These are phyloP conservation scores for Zeus faber DNA, from an alignment of 2,113 vertebrate genomes.

Conservation along the genomic window DNA sequence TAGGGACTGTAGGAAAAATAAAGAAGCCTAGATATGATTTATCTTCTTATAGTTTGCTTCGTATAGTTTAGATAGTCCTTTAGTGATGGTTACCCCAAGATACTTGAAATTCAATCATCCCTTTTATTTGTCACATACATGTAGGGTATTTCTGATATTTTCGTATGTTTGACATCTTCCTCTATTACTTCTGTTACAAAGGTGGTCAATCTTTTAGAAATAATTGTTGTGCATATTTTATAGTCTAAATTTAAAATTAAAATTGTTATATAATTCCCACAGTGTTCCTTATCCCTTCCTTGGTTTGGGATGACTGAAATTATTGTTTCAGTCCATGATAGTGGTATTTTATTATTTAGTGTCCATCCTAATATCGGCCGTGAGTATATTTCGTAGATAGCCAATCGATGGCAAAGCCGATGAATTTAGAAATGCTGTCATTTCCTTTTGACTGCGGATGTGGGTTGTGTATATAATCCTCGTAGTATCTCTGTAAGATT, in stretches of 20 bases:
- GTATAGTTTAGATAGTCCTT: slow-evolving; percentile 5
- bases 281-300: too few species aligned
- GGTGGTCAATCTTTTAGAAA: too few species aligned
- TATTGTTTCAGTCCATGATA: slow-evolving; percentile 5
- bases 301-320: not conserved
- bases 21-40: not conserved
- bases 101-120: too few species aligned
- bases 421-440: not conserved
- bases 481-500: not conserved
- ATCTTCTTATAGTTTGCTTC: not conserved
- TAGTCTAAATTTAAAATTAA: not conserved
- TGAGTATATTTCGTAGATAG: not conserved
- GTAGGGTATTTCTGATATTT: too few species aligned
- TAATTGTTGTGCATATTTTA: not conserved
- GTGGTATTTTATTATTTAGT: not conserved
- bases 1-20: slow-evolving; percentile 5
- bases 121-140: too few species aligned
- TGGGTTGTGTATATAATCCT: slow-evolving; percentile 2
- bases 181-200: too few species aligned
- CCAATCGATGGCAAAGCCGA: not conserved
- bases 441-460: not conserved
- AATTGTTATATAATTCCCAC: too few species aligned
- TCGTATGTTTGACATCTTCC: too few species aligned
- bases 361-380: too few species aligned
- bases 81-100: not conserved